Conservation (phyloP, 2,113 vertebrate species). For the Pseudonaja textilis region DNA sequence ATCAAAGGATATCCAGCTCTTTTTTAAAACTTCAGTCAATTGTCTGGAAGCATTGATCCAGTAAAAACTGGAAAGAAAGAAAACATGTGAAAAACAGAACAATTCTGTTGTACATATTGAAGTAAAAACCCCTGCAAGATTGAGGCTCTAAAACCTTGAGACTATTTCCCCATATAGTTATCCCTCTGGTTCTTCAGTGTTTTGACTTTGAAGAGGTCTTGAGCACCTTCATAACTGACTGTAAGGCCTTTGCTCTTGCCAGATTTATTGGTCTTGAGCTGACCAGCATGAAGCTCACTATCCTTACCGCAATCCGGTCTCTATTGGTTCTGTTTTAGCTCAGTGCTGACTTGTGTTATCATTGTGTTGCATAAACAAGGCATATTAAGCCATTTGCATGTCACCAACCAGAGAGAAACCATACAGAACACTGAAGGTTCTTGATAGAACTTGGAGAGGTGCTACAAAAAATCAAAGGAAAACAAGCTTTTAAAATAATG, state of each 20-base stretch:
- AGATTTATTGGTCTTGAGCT: not conserved
- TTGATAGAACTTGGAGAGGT: not conserved
- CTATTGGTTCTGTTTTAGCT: not conserved
- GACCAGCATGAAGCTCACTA: not conserved
- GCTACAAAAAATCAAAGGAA: not conserved
- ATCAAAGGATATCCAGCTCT: not conserved
- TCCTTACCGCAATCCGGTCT: not conserved
- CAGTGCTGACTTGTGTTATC: not conserved
- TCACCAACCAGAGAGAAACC: not conserved
- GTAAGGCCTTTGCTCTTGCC: not conserved
- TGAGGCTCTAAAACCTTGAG: not conserved
- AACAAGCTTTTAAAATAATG: not conserved
- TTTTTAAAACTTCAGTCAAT: not conserved
- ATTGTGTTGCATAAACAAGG: not conserved
- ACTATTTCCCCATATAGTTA: not conserved
- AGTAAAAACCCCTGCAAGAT: not conserved
- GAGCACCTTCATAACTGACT: not conserved
- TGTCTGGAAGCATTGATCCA: not conserved
- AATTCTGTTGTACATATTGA: not conserved
- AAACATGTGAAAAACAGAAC: not conserved
- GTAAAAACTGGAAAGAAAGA: not conserved
- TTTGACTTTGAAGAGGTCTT: not conserved
- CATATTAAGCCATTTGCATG: not conserved
- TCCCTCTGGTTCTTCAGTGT: not conserved
- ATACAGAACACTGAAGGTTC: not conserved